Conservation (phyloP, 1,140 invertebrate species). For the Cherax quadricarinatus region DNA sequence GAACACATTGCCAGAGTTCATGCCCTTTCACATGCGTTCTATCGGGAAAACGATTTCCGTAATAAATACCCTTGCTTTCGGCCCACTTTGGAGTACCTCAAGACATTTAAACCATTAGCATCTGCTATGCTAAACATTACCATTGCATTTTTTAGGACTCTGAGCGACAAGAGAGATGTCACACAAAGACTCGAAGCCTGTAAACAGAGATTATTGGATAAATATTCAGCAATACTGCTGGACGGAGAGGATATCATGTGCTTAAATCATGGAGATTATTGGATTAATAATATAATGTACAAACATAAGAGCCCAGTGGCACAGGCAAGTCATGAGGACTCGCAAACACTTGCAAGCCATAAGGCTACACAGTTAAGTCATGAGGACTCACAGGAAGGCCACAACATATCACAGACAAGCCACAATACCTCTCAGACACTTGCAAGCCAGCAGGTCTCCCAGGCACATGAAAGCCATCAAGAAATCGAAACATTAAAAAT, state of each 20-base stretch:
- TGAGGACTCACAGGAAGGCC: neutral
- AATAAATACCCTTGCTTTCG: slow-evolving; percentile 20
- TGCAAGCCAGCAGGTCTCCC: too few species aligned
- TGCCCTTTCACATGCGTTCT: slow-evolving; percentile 12
- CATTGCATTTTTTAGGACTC: neutral
- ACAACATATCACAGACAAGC: too few species aligned
- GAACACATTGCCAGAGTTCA: slow-evolving; percentile 25
- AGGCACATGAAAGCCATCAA: neutral
- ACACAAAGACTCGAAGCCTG: neutral
- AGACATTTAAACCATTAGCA: neutral
- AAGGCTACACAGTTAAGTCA: neutral
- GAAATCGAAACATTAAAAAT: slow-evolving; percentile 14
- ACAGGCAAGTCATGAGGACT: too few species aligned
- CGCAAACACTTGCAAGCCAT: neutral
- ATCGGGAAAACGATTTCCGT: neutral
- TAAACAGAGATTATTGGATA: neutral
- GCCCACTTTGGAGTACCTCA: neutral
- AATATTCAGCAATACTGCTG: neutral
- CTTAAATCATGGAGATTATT: slow-evolving; percentile 39
- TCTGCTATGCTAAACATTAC: neutral
- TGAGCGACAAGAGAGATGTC: slow-evolving; percentile 2
- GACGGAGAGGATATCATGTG: neutral
- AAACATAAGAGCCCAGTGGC: neutral
- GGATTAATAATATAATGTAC: slow-evolving; percentile 55
- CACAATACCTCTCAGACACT: neutral